Evolutionary conservation across 2,113 vertebrate genomes (phyloP).

Genomic region (Colinus virginianus): DNA sequence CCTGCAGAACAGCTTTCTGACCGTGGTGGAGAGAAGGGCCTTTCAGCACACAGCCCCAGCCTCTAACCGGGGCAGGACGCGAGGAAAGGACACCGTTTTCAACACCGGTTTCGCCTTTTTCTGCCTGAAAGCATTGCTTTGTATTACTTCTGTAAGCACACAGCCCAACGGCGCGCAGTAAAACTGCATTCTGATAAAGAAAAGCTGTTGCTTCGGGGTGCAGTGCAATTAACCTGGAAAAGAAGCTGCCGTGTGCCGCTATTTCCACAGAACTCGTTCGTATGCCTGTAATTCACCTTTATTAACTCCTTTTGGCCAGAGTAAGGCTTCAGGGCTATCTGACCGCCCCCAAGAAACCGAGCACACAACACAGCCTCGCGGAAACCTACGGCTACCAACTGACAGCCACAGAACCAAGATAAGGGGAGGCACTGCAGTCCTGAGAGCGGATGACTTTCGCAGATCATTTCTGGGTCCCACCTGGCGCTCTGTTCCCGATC

Average conservation of each 20-base stretch:
- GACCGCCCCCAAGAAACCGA: neutral
- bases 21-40: conserved; percentile 26
- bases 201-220: neutral
- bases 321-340: neutral
- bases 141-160: neutral
- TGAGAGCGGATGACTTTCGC: neutral
- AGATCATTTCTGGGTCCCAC: neutral
- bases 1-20: conserved; percentile 39
- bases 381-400: neutral
- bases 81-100: neutral
- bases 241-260: neutral
- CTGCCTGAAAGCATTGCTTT: neutral
- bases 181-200: conserved; percentile 2
- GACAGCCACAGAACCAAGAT: neutral
- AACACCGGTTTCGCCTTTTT: neutral
- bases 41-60: conserved; percentile 31
- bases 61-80: neutral
- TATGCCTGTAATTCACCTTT: neutral
- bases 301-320: neutral
- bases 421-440: neutral
- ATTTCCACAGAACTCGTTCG: neutral
- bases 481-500: neutral
- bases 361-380: neutral
- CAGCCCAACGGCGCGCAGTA: neutral
- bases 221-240: neutral